These are phyloP conservation scores for Triplophysa tibetana DNA, from an alignment of 2,113 vertebrate genomes.

Conservation along the genomic window DNA sequence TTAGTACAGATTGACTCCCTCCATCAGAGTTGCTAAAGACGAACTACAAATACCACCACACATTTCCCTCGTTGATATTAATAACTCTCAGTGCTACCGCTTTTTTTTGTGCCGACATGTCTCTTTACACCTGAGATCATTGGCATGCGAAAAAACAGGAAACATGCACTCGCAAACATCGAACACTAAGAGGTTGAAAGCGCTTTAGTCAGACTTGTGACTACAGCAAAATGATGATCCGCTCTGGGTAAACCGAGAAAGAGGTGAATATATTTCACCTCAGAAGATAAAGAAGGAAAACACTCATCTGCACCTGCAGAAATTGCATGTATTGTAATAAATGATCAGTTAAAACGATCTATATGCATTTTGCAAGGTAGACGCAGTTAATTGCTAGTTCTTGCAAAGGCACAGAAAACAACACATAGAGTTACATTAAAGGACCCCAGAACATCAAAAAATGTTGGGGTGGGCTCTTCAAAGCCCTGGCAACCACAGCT, in stretches of 20 bases:
- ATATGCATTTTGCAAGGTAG: conserved; percentile 58
- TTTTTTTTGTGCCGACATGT: conserved; percentile 3
- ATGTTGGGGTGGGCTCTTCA: no score
- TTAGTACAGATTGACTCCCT: conserved; percentile 49
- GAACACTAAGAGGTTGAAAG: conserved; percentile 39
- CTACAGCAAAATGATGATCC: conserved; percentile 41
- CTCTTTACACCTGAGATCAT: not conserved
- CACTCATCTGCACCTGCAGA: conserved; percentile 53
- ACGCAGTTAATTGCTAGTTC: conserved; percentile 17
- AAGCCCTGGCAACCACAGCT: no score
- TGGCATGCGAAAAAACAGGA: conserved; percentile 20
- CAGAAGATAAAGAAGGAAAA: conserved; percentile 56
- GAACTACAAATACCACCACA: conserved; percentile 11
- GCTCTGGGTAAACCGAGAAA: conserved; percentile 44
- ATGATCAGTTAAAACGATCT: conserved; percentile 60
- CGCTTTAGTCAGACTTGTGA: conserved; percentile 37
- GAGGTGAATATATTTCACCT: conserved; percentile 54
- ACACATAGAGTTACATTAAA: no score
- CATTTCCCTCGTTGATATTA: conserved; percentile 36
- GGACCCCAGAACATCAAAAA: no score
- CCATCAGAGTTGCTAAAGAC: conserved; percentile 43
- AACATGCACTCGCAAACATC: conserved; percentile 17
- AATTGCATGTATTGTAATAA: conserved; percentile 55
- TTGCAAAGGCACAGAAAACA: no score
- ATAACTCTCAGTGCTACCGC: not conserved